Evolutionary conservation across 1,140 invertebrate species (phyloP).

Genomic region (Diuraphis noxia): DNA sequence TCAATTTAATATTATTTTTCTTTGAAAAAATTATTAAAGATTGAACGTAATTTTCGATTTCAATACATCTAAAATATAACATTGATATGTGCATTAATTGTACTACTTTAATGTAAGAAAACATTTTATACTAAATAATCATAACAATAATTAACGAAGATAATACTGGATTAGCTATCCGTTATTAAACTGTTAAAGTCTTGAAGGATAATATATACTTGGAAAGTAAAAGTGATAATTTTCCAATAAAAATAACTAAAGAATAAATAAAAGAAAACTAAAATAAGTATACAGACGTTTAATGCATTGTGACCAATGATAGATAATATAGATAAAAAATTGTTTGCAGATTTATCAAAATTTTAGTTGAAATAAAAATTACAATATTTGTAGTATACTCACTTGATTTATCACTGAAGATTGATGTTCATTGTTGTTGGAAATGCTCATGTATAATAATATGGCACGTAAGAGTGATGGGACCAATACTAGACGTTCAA

Average conservation of each 20-base stretch:
- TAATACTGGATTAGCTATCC: not conserved
- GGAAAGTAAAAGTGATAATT: too few relatives aligned
- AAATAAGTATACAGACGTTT: not conserved
- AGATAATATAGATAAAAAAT: not conserved
- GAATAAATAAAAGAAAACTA: not conserved
- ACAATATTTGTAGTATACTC: not conserved
- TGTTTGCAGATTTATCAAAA: not conserved
- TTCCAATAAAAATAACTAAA: not conserved
- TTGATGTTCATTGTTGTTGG: slow-evolving; percentile 33
- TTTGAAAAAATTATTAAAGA: not conserved
- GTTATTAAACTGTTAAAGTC: too few relatives aligned
- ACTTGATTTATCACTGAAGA: slow-evolving; percentile 34
- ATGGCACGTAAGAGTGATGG: slow-evolving; percentile 79
- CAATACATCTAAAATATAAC: not conserved
- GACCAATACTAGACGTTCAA: slow-evolving; percentile 78
- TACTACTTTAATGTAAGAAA: not conserved
- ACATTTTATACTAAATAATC: not conserved
- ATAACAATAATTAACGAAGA: not conserved
- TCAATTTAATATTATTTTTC: not conserved
- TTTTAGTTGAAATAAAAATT: not conserved
- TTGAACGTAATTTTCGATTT: not conserved
- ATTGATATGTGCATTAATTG: not conserved
- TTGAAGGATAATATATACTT: too few relatives aligned
- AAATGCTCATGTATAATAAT: slow-evolving; percentile 67
- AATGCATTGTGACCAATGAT: not conserved